Evolutionary conservation across 2,888 invertebrate genomes (phyloP).

Genomic region (Pterostichus niger): DNA sequence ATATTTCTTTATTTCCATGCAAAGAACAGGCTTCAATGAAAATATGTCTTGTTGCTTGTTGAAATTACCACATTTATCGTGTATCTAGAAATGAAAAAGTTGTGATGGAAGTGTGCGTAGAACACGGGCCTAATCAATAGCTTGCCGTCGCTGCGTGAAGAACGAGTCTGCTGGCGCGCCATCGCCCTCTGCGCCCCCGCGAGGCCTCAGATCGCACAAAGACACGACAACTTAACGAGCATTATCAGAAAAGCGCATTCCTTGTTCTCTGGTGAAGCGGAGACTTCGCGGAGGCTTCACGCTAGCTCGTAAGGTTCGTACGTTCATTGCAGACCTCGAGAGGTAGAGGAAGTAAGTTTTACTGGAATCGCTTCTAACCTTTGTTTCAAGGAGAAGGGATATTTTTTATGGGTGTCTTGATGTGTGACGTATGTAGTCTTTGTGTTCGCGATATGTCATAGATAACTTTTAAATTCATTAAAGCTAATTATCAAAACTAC

Average conservation of each 20-base stretch:
- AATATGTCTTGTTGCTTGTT: too few species aligned
- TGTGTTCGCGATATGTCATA: too few species aligned
- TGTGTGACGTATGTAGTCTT: too few species aligned
- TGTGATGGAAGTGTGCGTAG: slow-evolving; percentile 46
- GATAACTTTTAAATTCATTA: too few species aligned
- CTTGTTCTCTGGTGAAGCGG: slow-evolving; percentile 37
- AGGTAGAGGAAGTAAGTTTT: slow-evolving; percentile 38
- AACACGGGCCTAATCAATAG: slow-evolving; percentile 62
- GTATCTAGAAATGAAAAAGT: slow-evolving; percentile 55
- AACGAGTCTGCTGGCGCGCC: background rate
- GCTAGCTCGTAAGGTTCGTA: background rate
- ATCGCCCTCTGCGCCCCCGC: slow-evolving; percentile 20
- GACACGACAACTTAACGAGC: slow-evolving; percentile 63
- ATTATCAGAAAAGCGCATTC: slow-evolving; percentile 63
- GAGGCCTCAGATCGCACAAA: slow-evolving; percentile 40
- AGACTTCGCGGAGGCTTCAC: background rate
- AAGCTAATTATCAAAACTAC: too few species aligned
- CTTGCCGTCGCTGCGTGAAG: slow-evolving; percentile 44
- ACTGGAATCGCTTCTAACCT: slow-evolving; percentile 35
- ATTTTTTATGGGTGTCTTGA: too few species aligned
- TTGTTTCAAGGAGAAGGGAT: background rate
- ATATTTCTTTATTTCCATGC: too few species aligned
- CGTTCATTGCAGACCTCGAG: too few species aligned
- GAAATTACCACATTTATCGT: too few species aligned
- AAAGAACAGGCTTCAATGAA: too few species aligned